Percentiles rank a stretch among this genome's conserved stretches.
Conservation (phyloP, 2,888 invertebrate genomes). For the Sisyra terminalis region DNA sequence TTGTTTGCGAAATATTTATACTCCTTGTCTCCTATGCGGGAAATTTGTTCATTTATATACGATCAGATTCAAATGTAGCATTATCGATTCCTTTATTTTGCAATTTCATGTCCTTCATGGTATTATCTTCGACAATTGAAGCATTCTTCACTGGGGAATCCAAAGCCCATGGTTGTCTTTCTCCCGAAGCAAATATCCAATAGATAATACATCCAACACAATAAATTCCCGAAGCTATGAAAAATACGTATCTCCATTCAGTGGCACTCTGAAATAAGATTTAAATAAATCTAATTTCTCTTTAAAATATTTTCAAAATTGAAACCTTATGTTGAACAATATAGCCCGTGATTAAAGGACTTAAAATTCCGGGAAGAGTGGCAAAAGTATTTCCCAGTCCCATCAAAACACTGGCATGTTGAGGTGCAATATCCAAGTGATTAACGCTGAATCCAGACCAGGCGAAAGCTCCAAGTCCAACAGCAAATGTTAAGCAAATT, state of each 20-base stretch:
- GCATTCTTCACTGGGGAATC: constrained; percentile 19
- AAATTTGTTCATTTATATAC: constrained; percentile 4
- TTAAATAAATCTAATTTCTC: not conserved
- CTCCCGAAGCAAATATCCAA: constrained; percentile 64
- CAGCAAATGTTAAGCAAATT: constrained; percentile 73
- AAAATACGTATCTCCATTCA: constrained; percentile 79
- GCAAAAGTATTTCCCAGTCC: constrained; percentile 83
- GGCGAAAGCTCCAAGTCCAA: constrained; percentile 81
- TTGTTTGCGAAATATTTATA: too few species aligned
- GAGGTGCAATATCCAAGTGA: constrained; percentile 82
- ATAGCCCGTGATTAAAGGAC: constrained; percentile 65
- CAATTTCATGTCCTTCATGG: constrained; percentile 3
- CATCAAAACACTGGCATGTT: constrained; percentile 83
- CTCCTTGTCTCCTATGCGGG: too few species aligned
- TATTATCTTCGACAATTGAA: constrained; percentile 7
- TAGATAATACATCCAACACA: constrained; percentile 72
- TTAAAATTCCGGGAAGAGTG: constrained; percentile 82
- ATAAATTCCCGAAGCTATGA: constrained; percentile 69
- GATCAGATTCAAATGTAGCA: constrained; percentile 10
- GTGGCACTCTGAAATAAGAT: constrained; percentile 24
- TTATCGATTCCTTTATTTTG: constrained; percentile 8
- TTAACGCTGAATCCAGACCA: constrained; percentile 84
- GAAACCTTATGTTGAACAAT: constrained; percentile 63
- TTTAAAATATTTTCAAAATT: constrained; percentile 14
- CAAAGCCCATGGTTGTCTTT: constrained; percentile 65